Conservation (phyloP, 2,888 invertebrate genomes). For the Tricholauxania praeusta region DNA sequence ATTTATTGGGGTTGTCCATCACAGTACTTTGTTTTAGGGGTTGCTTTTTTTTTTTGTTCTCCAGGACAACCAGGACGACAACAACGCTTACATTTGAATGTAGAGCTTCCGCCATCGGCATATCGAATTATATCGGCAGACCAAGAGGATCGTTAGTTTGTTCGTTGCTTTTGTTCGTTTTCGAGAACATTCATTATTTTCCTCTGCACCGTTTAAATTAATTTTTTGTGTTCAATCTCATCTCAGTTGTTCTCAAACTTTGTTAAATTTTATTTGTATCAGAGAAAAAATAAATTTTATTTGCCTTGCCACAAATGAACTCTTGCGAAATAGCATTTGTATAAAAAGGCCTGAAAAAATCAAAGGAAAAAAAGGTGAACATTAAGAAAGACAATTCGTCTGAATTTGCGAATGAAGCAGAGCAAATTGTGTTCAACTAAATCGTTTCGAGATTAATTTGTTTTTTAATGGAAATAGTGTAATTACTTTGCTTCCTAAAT, state of each 20-base stretch:
- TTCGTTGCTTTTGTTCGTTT: conserved; percentile 67
- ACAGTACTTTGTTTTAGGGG: background rate
- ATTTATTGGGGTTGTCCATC: too few relatives aligned
- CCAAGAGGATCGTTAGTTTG: conserved; percentile 60
- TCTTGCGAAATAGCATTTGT: background rate
- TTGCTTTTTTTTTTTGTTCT: conserved; percentile 5
- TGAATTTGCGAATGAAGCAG: background rate
- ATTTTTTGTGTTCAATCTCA: conserved; percentile 27
- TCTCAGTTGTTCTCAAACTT: conserved; percentile 38
- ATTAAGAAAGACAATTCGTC: background rate
- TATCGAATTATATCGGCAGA: conserved; percentile 45
- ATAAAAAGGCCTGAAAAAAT: background rate
- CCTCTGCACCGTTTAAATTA: conserved; percentile 62
- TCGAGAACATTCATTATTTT: conserved; percentile 67
- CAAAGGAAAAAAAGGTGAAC: conserved; percentile 7
- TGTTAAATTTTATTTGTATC: conserved; percentile 17
- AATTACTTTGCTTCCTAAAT: conserved; percentile 3
- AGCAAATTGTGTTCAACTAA: conserved; percentile 30
- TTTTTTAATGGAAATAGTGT: conserved; percentile 11
- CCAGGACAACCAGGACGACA: conserved; percentile 36
- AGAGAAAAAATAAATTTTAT: background rate
- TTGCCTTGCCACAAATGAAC: background rate
- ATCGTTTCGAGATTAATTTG: conserved; percentile 28
- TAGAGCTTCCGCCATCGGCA: conserved; percentile 12
- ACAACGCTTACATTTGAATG: background rate